Conservation (phyloP, 2,888 invertebrate species). For the Dolomedes plantarius region DNA sequence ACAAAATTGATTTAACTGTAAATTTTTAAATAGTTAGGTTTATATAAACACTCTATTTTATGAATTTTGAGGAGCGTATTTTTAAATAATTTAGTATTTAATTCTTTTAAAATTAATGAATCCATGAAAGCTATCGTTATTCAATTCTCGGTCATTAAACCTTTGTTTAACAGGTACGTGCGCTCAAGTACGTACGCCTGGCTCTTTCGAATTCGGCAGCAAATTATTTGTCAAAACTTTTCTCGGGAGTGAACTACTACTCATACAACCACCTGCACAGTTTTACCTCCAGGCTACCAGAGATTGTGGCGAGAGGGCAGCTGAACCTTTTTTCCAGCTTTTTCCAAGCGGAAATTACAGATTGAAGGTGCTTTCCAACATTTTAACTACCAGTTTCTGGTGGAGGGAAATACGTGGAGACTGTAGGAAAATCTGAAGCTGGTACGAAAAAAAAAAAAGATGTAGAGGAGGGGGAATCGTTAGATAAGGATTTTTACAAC, state of each 20-base stretch:
- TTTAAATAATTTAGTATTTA: too few species aligned
- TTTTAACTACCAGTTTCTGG: constrained; percentile 66
- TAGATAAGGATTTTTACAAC: constrained; percentile 35
- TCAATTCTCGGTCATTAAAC: not conserved
- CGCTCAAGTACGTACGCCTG: not conserved
- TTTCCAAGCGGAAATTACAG: constrained; percentile 61
- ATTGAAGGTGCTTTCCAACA: constrained; percentile 43
- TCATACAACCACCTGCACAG: constrained; percentile 5
- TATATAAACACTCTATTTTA: too few species aligned
- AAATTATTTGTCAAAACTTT: not conserved
- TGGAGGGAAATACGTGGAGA: constrained; percentile 34
- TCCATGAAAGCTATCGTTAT: too few species aligned
- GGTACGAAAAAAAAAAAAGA: not conserved
- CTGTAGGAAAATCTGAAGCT: constrained; percentile 3
- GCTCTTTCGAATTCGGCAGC: not conserved
- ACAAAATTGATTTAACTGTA: too few species aligned
- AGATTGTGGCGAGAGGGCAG: constrained; percentile 40
- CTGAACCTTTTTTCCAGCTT: constrained; percentile 43
- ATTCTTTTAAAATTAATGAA: too few species aligned
- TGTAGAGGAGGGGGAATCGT: constrained; percentile 1
- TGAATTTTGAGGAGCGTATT: too few species aligned
- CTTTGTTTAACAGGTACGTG: not conserved
- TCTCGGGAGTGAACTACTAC: not conserved
- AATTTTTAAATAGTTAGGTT: too few species aligned
- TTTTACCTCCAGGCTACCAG: not conserved